Conservation (phyloP, 2,888 invertebrate genomes). For the Venusia cambrica region DNA sequence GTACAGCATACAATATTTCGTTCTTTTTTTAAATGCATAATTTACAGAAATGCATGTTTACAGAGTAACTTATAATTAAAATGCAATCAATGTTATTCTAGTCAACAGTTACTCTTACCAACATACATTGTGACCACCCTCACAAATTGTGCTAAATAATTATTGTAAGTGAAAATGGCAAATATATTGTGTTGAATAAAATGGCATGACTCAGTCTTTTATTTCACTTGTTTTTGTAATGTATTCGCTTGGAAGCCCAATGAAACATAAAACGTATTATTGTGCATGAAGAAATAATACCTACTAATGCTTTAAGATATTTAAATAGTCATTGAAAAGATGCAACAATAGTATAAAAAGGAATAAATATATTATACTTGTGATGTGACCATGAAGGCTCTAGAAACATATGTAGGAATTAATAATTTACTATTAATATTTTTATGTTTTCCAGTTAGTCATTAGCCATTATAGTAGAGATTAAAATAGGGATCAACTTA, state of each 20-base stretch:
- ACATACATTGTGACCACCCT: slow-evolving; percentile 48
- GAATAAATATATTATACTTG: no score
- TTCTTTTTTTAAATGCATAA: slow-evolving; percentile 33
- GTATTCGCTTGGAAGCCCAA: slow-evolving; percentile 43
- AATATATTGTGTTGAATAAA: slow-evolving; percentile 61
- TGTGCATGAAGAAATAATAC: slow-evolving; percentile 7
- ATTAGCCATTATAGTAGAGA: no score
- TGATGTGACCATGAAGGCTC: no score
- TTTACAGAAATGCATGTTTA: slow-evolving; percentile 41
- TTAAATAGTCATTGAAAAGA: no score
- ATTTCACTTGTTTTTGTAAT: slow-evolving; percentile 30
- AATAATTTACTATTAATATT: no score
- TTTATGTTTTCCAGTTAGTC: no score
- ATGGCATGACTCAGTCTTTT: slow-evolving; percentile 76
- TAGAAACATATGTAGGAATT: no score
- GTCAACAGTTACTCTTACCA: slow-evolving; percentile 59
- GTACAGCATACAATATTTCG: slow-evolving; percentile 45
- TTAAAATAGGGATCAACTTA: no score
- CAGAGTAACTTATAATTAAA: slow-evolving; percentile 47
- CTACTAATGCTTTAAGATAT: no score
- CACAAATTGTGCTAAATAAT: slow-evolving; percentile 56
- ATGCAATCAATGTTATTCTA: slow-evolving; percentile 57
- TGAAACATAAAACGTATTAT: slow-evolving; percentile 6
- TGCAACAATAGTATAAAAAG: no score
- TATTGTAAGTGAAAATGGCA: slow-evolving; percentile 50